Percentiles rank a stretch among this genome's conserved stretches.
phyloP scores from a whole-genome alignment of 2,888 invertebrate species.

The Aleiodes alternator region DNA sequence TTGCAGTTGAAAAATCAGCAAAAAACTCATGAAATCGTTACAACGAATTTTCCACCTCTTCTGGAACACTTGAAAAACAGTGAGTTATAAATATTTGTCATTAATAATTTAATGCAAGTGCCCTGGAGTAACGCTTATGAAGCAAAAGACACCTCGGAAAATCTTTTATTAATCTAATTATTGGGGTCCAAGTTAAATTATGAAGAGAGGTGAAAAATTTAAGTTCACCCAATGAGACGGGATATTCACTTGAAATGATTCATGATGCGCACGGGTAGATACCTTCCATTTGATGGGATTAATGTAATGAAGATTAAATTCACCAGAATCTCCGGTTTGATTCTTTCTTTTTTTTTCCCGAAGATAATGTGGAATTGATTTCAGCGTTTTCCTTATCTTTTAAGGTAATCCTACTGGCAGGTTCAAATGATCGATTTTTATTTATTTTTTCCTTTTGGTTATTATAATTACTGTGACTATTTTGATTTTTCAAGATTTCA shows the following conservation, averaged over 20 bases:
- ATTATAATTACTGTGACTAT: no score
- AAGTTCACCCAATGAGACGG: background rate
- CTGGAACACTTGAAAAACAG: background rate
- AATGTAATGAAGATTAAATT: slow-evolving; percentile 22
- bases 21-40: no score
- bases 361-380: no score
- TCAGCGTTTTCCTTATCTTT: no score
- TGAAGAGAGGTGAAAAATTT: background rate
- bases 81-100: background rate
- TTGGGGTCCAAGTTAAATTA: background rate
- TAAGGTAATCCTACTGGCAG: no score
- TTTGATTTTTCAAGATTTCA: no score
- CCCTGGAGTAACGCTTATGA: background rate
- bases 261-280: slow-evolving; percentile 7
- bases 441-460: no score
- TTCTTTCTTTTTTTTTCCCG: no score
- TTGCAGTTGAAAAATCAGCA: background rate
- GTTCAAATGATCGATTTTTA: no score
- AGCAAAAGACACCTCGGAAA: background rate
- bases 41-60: background rate
- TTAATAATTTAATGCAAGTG: no score
- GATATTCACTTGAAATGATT: slow-evolving; percentile 24
- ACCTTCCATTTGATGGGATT: slow-evolving; percentile 5
- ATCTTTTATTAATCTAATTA: slow-evolving; percentile 21
- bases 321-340: background rate